Conservation (phyloP, 2,888 invertebrate genomes). For the Meteorus colon region DNA sequence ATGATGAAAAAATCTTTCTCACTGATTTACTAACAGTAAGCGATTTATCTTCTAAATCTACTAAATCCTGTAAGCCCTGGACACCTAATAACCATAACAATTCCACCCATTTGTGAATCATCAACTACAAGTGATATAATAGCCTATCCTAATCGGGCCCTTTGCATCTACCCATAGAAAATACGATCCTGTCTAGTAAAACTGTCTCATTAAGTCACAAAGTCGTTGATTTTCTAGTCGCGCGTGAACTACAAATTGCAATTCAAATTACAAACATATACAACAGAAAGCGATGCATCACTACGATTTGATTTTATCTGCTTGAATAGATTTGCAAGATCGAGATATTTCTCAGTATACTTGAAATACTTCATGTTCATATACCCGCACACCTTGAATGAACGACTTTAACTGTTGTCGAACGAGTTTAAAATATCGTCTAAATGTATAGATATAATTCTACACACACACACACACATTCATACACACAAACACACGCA, state of each 20-base stretch:
- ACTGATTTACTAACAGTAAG: no score
- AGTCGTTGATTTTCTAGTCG: neutral
- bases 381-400: constrained; percentile 28
- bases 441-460: neutral
- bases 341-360: constrained; percentile 9
- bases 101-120: no score
- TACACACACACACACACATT: neutral
- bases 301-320: neutral
- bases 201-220: no score
- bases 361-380: constrained; percentile 1
- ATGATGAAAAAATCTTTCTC: no score
- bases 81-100: no score
- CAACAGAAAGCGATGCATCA: neutral
- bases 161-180: no score
- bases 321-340: constrained; percentile 17
- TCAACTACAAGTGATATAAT: no score
- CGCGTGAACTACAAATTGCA: neutral
- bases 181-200: no score
- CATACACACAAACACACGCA: neutral
- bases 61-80: no score
- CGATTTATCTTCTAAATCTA: no score
- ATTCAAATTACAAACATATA: no score
- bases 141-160: no score
- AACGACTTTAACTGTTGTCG: constrained; percentile 23
- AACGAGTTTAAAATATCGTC: constrained; percentile 24